Evolutionary conservation across 2,113 vertebrate species (phyloP).

Genomic region (Motacilla alba): DNA sequence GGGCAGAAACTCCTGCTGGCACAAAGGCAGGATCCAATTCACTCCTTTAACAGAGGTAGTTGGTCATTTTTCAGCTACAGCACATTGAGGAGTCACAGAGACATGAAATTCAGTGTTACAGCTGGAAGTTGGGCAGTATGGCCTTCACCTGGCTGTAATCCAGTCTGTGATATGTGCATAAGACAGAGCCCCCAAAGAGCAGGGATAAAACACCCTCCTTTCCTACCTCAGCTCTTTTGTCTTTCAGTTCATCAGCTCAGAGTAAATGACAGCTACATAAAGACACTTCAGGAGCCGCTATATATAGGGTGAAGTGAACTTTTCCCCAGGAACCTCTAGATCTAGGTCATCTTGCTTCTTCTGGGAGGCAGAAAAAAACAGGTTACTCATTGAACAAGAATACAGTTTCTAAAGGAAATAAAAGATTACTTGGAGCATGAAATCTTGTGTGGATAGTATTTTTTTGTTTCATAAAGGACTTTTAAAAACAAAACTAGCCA

Average conservation of each 20-base stretch:
- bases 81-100: not conserved
- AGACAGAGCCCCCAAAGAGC: not conserved
- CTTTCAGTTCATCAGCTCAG: not conserved
- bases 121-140: not conserved
- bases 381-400: not conserved
- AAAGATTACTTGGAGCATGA: not conserved
- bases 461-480: not conserved
- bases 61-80: not conserved
- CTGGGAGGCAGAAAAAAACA: not conserved
- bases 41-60: not conserved
- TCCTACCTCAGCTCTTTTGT: not conserved
- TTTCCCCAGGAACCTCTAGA: slow-evolving; percentile 5
- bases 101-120: not conserved
- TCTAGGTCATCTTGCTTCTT: slow-evolving; percentile 18
- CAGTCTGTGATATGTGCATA: fast-evolving
- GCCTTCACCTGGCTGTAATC: not conserved
- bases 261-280: not conserved
- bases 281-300: not conserved
- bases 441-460: not conserved
- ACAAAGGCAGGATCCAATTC: not conserved
- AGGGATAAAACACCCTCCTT: not conserved
- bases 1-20: not conserved
- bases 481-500: not conserved
- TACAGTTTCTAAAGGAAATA: not conserved
- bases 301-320: slow-evolving; percentile 23